Base-by-base conservation (phyloP, 2,113 vertebrate species). In the Rhinopomastus cyanomelas region DNA sequence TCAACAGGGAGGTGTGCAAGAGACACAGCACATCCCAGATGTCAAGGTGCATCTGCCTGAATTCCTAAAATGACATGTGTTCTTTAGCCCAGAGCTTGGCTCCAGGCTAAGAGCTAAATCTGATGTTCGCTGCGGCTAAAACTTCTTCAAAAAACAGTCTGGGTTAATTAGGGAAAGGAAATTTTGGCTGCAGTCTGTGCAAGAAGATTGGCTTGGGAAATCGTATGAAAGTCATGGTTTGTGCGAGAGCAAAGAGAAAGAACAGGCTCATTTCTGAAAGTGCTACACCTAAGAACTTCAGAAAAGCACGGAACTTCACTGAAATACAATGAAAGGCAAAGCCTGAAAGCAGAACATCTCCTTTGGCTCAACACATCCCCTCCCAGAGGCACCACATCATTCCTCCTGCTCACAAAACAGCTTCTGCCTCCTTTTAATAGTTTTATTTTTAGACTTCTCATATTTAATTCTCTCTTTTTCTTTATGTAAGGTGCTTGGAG, bases 51-150 rank as follows among this genome's bases (percentile, higher is more conserved):
- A 55, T 89, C 92, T 93, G 79, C 91, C 82, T 95, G 95, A 94
- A 93, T 96, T 96, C 92, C 94, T 90, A 86, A 97, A 94, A 90
- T 96, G 97, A 97, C 96, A 96, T 92, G 93, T 96, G 96, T 95
- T 97, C 96, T 94, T 93, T 96, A 94, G 96, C 96, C 96, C 80
- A 92, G 93, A 95, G 96, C 96, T 81, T 96, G 88, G 96, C 97
- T 96, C 51, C 94, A 92, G 97, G 96, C 96, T 92, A 97, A 96
- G 90, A 97, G 96, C 96, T 97, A 96, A 96, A 97, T 97, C 95
- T 95, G 96, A 95, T 94, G 84, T 96, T 96, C 96, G 97, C 96
- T 91, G 96, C 18, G 8, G 97, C 94, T 96, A 96, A 95, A 96
- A 88, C 88, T 92, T 95, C 94, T 96, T 96, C 96, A 95, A 96